These are phyloP conservation scores for Gobionotothen gibberifrons DNA, from an alignment of 2,797 vertebrate species.

Conservation along the genomic window DNA sequence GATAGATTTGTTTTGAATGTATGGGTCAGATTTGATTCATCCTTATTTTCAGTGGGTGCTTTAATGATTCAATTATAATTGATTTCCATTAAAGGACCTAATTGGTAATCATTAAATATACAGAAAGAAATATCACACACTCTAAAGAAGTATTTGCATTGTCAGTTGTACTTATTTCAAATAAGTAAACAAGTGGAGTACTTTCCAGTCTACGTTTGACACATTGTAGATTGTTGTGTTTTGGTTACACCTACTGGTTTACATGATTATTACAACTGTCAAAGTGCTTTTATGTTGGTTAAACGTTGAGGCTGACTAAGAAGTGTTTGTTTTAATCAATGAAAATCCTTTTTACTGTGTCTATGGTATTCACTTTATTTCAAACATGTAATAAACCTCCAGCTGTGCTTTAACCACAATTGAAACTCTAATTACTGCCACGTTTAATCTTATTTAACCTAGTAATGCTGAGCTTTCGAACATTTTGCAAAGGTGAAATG, in stretches of 20 bases:
- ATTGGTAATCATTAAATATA: neutral
- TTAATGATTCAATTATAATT: neutral
- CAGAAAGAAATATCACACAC: neutral
- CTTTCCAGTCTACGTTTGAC: neutral
- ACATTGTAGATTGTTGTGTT: neutral
- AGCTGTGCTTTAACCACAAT: neutral
- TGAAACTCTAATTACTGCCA: neutral
- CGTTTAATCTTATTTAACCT: neutral
- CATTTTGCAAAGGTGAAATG: neutral
- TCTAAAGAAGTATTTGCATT: neutral
- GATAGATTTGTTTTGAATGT: conserved; percentile 6
- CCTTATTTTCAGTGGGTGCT: neutral
- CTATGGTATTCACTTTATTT: neutral
- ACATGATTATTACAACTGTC: neutral
- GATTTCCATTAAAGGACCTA: neutral
- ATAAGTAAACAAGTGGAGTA: neutral
- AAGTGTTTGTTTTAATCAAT: neutral
- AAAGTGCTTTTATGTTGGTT: neutral
- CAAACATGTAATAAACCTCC: neutral
- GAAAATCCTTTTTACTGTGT: neutral
- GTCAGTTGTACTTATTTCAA: too few relatives aligned
- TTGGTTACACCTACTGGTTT: conserved; percentile 27
- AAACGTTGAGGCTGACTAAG: neutral
- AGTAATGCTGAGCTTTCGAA: neutral
- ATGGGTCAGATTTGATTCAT: neutral